Evolutionary conservation across 2,113 vertebrate species (phyloP), one percentile per base, ranked within the genome.

Genomic region (Notothenia coriiceps): DNA sequence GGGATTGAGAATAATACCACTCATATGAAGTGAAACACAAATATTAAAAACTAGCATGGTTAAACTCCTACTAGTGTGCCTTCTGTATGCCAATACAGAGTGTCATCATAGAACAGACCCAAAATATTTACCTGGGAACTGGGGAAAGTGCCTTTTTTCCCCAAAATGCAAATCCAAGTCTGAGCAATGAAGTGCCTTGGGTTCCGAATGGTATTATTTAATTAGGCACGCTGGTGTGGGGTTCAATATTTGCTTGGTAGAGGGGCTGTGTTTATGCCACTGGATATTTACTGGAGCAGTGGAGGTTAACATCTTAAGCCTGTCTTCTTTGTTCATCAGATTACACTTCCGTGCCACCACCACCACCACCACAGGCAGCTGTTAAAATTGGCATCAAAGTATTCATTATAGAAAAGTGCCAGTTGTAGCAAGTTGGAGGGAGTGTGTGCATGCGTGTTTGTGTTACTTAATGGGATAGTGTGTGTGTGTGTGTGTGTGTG

Each of bases 271-370:
- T 93, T 94, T 91, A 92, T 85, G 93, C 93, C 79, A 88, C 59
- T 82, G 89, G 92, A 82, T 93, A 79, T 93, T 93, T 93, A 92
- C 85, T 62, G 71, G 82, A 86, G 91, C 73, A 82, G 81, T 40
- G 66, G 81, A 85, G 90, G 89, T 92, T 89, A 88, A 92, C 83
- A 88, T 88, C 79, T 84, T 72, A 86, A 93, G 12, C 65, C 82
- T 77, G 74, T 90, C 75, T 74, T 85, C 80, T 85, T 86, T 89
- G 87, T 89, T 91, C 80, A 82, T 92, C 86, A 89, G 89, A 93
- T 93, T 91, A 91, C 63, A 84, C 70, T 83, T 87, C 57, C 9
- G 66, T 71, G 33, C 79, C 66, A 20, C 70, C 78, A 74, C 88
- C 83, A 78, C 80, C 63, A 49, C 64, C 79, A 70, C 89, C 84